Base-by-base conservation (phyloP, 2,797 vertebrate genomes). In the Parauchenoglanis punctatus region DNA sequence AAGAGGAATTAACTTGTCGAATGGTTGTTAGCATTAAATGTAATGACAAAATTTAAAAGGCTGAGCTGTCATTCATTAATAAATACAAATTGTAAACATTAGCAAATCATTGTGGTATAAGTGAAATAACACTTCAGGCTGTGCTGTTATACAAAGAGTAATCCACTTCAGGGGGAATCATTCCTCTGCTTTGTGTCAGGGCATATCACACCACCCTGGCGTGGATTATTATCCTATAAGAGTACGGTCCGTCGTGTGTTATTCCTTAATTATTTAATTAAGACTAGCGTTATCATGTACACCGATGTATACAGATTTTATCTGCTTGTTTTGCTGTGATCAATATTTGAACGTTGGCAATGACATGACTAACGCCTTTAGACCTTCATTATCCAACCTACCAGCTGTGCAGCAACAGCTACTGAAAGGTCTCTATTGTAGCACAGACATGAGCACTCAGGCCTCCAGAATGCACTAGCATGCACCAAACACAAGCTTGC, bases 391-490 rank as follows among this genome's bases (percentile, higher is more conserved):
- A 86, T 88, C 83, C 84, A 88, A 91, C 76, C 85, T 90, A 84
- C 59, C 90, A 89, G 87, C 89, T 89, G 89, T 87, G 87, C 77
- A 35, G 52, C 81, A 86, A 52, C 28, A 65, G 76, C 56, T 46
- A 63, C 86, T 89, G 80, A 89, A 87, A 88, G 85, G 75, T 89
- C 86, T 86, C 84, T 56, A 80, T 89, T 89, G 90, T 90, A 81
- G 67, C 76, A 58, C 46, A 46, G n/a, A 54, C 70, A 17, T 80
- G 76, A 87, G 78, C 84, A 70, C 44, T 61, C 63, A 56, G 82
- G 87, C 67, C 85, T 63, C 73, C 83, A 83, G 46, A 77, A 73
- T 52, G 44, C 15, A 28, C 68, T 75, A 85, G 59, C 15, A 67
- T 35, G 75, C 81, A 89, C 85, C 81, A 86, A 87, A 77, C 82